These are phyloP conservation scores for Actinostola sp. DNA, from an alignment of 92 coral and sea anemone species.

Conservation along the genomic window DNA sequence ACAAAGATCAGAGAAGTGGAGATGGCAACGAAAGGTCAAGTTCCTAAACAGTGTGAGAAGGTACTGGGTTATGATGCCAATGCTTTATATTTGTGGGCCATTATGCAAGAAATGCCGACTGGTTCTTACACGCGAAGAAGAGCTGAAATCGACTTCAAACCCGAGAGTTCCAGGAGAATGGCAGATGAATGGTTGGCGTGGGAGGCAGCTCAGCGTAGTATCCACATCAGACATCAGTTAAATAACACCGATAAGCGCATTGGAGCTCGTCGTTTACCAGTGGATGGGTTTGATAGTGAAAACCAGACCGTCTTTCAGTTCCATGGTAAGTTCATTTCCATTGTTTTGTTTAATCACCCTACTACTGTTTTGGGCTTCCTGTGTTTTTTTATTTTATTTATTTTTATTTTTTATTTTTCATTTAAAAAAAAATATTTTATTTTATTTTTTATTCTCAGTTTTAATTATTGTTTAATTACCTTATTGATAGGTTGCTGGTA, in stretches of 20 bases:
- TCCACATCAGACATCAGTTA: background rate
- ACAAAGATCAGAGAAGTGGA: conserved; percentile 10
- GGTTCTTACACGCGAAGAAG: conserved; percentile 3
- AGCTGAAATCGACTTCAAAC: background rate
- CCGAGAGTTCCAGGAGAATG: background rate
- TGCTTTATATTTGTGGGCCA: conserved; percentile 26
- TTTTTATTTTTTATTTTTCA: no score
- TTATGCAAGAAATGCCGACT: conserved; percentile 22
- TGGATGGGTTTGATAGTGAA: background rate
- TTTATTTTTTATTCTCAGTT: no score
- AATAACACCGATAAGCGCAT: background rate
- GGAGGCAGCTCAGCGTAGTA: conserved; percentile 12
- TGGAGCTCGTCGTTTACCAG: background rate
- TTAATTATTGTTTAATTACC: no score
- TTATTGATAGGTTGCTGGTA: conserved; percentile 20
- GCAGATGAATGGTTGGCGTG: conserved; percentile 28
- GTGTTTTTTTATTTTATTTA: no score
- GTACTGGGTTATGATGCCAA: conserved; percentile 35
- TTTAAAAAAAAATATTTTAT: no score
- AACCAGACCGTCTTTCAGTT: background rate
- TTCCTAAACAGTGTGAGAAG: conserved; percentile 19
- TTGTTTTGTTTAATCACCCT: no score
- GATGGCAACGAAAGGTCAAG: background rate
- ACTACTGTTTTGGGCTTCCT: no score
- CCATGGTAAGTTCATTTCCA: background rate